These are phyloP conservation scores for Corella eumyota DNA, from an alignment of 23 tunicate genomes.

Conservation along the genomic window DNA sequence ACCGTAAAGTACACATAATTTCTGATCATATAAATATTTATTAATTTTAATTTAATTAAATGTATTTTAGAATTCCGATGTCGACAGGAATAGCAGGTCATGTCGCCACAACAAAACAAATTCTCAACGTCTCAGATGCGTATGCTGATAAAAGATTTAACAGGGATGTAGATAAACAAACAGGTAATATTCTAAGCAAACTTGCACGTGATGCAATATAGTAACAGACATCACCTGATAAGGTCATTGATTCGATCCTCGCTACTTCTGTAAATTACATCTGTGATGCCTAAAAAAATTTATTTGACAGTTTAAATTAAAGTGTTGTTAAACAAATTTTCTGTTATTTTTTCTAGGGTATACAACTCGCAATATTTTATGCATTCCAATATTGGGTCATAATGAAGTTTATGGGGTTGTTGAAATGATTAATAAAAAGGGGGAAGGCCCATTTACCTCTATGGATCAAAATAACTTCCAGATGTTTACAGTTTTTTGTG, in stretches of 20 bases:
- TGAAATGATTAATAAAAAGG: slow-evolving; percentile 71
- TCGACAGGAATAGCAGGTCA: slow-evolving; percentile 62
- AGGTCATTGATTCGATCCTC: no score
- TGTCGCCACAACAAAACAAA: slow-evolving; percentile 27
- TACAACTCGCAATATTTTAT: slow-evolving; percentile 56
- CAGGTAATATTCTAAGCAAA: no score
- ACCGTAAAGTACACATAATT: no score
- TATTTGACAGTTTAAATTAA: neutral
- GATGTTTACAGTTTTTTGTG: slow-evolving; percentile 61
- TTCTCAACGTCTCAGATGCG: slow-evolving; percentile 42
- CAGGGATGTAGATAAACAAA: slow-evolving; percentile 67
- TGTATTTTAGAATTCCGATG: slow-evolving; percentile 40
- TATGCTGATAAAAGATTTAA: slow-evolving; percentile 63
- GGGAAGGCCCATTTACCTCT: slow-evolving; percentile 46
- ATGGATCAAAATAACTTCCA: slow-evolving; percentile 63
- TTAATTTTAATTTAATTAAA: no score
- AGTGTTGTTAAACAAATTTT: neutral
- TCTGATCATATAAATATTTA: no score
- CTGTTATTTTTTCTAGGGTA: slow-evolving; percentile 27
- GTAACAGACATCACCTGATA: no score
- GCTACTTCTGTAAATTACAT: neutral
- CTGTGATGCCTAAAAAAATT: neutral
- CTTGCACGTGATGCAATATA: neutral
- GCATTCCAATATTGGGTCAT: slow-evolving; percentile 62
- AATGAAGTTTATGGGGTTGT: slow-evolving; percentile 77